Evolutionary conservation across 2,113 vertebrate species (phyloP).

Genomic region (Pheucticus melanocephalus): DNA sequence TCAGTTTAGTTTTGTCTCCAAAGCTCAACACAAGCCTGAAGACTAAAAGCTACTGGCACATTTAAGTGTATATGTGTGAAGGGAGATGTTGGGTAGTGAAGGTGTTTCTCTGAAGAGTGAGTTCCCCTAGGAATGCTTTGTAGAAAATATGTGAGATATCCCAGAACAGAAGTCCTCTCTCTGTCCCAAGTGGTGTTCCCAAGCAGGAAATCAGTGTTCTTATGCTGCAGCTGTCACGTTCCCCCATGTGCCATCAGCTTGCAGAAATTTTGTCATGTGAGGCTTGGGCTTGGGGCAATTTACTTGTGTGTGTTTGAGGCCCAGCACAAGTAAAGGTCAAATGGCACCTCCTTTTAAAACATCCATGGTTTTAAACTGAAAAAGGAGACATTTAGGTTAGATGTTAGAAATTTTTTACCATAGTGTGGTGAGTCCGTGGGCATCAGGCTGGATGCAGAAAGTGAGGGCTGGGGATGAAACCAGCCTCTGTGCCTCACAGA

Average conservation of each 20-base stretch:
- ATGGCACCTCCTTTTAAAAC: neutral
- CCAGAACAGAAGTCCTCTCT: neutral
- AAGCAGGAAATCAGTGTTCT: neutral
- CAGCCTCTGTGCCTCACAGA: neutral
- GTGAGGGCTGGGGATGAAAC: neutral
- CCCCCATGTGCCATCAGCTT: neutral
- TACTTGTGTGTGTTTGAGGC: fast-evolving
- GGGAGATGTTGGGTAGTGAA: too few relatives aligned
- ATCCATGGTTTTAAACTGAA: neutral
- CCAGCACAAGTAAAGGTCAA: neutral
- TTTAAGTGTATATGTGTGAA: fast-evolving
- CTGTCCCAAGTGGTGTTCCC: neutral
- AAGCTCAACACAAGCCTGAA: neutral
- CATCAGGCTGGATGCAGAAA: neutral
- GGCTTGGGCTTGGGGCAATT: neutral
- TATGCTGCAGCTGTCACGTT: neutral
- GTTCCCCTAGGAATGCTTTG: neutral
- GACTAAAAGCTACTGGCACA: neutral
- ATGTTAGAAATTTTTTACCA: neutral
- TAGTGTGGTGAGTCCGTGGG: neutral
- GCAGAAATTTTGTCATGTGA: neutral
- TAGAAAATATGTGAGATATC: neutral
- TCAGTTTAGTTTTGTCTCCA: neutral
- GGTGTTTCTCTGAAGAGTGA: too few relatives aligned
- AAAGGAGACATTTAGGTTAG: neutral